Base-by-base conservation (phyloP, 2,888 invertebrate species). In the Nomada flava region DNA sequence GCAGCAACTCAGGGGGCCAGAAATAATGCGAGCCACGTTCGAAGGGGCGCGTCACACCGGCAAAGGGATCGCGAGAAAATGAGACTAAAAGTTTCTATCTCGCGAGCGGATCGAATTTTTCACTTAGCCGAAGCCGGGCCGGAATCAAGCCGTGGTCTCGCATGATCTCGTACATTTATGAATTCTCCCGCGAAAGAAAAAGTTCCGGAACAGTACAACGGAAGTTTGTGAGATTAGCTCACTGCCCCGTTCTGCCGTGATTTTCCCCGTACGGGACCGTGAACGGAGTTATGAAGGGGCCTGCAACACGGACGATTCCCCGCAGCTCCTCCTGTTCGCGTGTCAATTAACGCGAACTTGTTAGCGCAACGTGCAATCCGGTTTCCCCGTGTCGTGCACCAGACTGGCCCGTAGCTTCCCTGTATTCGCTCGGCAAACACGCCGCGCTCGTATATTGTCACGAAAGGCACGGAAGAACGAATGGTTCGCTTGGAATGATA, bases 311-410 rank as follows among this genome's bases (percentile, higher is more conserved):
- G 44, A 36, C 57, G 52, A 59, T 57, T 69, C 18, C 10, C 76
- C 55, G 20, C 10, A 0, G n/a, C 52, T 18, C 20, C n/a, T 23
- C 47, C 44, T 44, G 47, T 60, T 62, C 70, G 50, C 62, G 65
- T 79, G 79, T 79, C 79, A 77, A 77, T 79, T 79, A 77, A 70
- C 78, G 64, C 63, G 57, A 65, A 79, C 79, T 79, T 79, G 78
- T 70, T 79, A 65, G 69, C 23, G 29, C 70, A 50, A 55, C 71
- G 70, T 63, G 52, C 75, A 62, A 76, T 70, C 75, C 47, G 62
- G 75, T 62, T 70, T 47, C 29, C 70, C 15, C 29, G 68, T 74
- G 67, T 74, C 68, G 74, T 50, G 47, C 29, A 29, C 44, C 26
- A 20, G 15, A 10, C 57, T 29, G 29, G 47, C 57, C 26, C 18